These are phyloP conservation scores for Plotosus lineatus DNA, from an alignment of 2,113 vertebrate species.

Conservation along the genomic window DNA sequence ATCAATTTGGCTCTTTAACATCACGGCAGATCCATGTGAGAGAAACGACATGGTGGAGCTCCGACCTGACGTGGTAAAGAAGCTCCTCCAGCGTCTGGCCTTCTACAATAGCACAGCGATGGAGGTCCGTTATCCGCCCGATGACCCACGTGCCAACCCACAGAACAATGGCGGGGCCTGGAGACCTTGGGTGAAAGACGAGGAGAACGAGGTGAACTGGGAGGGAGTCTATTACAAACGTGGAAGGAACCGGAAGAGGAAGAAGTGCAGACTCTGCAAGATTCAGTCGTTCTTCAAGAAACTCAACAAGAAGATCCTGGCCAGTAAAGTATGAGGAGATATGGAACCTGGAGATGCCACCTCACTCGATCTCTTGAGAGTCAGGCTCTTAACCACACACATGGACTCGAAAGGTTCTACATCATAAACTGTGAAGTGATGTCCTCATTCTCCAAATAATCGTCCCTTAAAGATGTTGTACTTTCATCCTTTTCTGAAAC, in stretches of 20 bases:
- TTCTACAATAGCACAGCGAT: slow-evolving; percentile 86
- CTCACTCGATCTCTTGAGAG: too few relatives aligned
- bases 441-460: not conserved
- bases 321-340: slow-evolving; percentile 77
- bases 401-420: not conserved
- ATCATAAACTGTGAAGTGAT: not conserved
- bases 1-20: slow-evolving; percentile 91
- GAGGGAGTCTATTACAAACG: slow-evolving; percentile 66
- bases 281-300: slow-evolving; percentile 87
- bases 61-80: slow-evolving; percentile 81
- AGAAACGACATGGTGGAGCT: slow-evolving; percentile 78
- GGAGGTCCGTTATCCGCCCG: slow-evolving; percentile 84
- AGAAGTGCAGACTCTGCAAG: slow-evolving; percentile 83
- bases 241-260: slow-evolving; percentile 76
- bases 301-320: slow-evolving; percentile 88
- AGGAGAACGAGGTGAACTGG: slow-evolving; percentile 67
- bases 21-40: slow-evolving; percentile 88
- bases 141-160: slow-evolving; percentile 87
- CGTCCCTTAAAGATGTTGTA: not conserved
- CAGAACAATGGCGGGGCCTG: slow-evolving; percentile 82
- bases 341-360: not conserved
- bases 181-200: slow-evolving; percentile 88
- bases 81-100: slow-evolving; percentile 79
- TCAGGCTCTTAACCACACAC: not conserved
- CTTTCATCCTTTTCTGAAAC: not conserved